Percentiles rank a stretch among this genome's conserved stretches.
Conservation (phyloP, 2,888 invertebrate species). For the Poecilobothrus nobilitatus region DNA sequence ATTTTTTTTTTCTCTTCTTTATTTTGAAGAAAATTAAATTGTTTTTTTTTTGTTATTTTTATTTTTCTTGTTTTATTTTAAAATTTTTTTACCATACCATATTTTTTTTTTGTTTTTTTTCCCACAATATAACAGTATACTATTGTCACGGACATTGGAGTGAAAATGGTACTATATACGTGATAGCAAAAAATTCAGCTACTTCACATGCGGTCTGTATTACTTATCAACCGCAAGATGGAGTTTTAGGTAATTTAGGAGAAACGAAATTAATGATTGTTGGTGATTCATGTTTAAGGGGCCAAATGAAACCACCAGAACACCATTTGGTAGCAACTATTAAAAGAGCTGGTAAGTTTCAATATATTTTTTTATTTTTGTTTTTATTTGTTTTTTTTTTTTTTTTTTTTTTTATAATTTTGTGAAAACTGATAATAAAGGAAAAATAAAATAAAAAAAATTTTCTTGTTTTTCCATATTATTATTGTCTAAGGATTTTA, state of each 20-base stretch:
- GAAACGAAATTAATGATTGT: conserved; percentile 38
- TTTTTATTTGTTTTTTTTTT: no score
- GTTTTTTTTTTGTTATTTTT: no score
- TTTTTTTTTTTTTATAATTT: no score
- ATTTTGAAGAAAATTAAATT: no score
- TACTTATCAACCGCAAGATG: conserved; percentile 40
- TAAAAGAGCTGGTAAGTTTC: conserved; percentile 37
- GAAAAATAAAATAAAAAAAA: no score
- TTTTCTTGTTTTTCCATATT: no score
- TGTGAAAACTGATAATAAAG: no score
- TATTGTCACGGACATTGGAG: conserved; percentile 86
- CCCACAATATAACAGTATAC: conserved; percentile 53
- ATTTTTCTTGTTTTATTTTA: no score
- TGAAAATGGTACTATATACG: conserved; percentile 76
- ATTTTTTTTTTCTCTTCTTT: no score
- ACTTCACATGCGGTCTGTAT: conserved; percentile 44
- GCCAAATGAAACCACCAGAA: conserved; percentile 40
- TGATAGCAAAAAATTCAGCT: conserved; percentile 51
- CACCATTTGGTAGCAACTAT: conserved; percentile 43
- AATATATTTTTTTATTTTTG: no score
- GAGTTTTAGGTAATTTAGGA: conserved; percentile 25
- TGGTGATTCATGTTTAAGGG: conserved; percentile 43
- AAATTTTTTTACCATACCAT: no score
- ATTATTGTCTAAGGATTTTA: no score
- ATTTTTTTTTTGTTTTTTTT: neutral